phyloP scores from a whole-genome alignment of 1,140 invertebrate genomes.

The Argopecten irradians region DNA sequence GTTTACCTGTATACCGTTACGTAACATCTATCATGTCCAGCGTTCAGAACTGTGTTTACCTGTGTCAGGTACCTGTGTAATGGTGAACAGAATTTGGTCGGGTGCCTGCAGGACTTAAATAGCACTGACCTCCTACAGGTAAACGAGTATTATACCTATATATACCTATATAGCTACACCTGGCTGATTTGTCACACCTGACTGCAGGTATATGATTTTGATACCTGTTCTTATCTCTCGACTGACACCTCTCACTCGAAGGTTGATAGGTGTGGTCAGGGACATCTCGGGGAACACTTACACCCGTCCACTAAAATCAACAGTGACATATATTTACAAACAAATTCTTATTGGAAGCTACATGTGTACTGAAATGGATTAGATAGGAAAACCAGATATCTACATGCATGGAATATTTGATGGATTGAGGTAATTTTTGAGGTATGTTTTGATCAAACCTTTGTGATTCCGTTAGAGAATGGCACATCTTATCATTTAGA shows the following conservation, averaged over 20 bases:
- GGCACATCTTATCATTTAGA: too few species aligned
- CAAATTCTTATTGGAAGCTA: too few species aligned
- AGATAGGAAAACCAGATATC: not conserved
- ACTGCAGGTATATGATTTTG: not conserved
- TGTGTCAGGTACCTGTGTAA: not conserved
- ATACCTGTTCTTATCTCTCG: slow-evolving; percentile 6
- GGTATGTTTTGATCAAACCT: not conserved
- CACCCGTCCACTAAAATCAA: too few species aligned
- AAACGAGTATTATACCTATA: not conserved
- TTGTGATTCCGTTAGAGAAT: too few species aligned
- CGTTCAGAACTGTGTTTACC: not conserved
- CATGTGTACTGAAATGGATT: not conserved
- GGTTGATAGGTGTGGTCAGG: not conserved
- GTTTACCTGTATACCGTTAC: not conserved
- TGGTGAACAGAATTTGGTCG: not conserved
- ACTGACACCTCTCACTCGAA: not conserved
- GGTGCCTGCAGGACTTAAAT: not conserved
- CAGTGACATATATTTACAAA: too few species aligned
- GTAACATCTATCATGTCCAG: not conserved
- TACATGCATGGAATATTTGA: not conserved
- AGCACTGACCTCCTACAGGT: not conserved
- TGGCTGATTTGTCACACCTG: not conserved
- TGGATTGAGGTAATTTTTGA: not conserved
- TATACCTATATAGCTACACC: not conserved
- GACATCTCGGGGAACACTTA: not conserved